Base-by-base conservation (phyloP, 1,140 invertebrate genomes). In the Cyrtorhinus lividipennis region DNA sequence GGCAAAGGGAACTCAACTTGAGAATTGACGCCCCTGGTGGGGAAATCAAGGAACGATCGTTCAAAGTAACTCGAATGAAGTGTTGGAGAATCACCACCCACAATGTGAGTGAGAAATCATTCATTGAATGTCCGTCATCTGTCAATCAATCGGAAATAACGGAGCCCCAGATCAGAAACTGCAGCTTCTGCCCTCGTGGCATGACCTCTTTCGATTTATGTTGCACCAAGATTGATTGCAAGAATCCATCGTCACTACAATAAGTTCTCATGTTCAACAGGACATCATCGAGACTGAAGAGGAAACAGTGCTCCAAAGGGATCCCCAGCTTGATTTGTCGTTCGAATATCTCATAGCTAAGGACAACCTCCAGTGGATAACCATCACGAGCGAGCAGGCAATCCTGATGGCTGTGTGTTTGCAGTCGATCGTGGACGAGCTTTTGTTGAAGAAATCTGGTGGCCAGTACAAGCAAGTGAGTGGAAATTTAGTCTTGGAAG, bases 281-380 rank as follows among this genome's bases (percentile, higher is more conserved):
- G 60, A 64, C 48, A 61, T 45, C 23, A 66, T 38, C 30, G 62
- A 67, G 20, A 60, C 48, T 20, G 57, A 64, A 23, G 56, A 64
- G 62, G 62, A 66, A 23, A 59, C 63, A 20, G 62, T 59, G 2
- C 20, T 61, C 1, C 57, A 60, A 23, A 62, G 57, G 24, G 58
- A 59, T 13, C 68, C 73, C 15, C 66, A 73, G 56, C 76, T 91
- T 64, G 91, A 97, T 73, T 74, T 98, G 15, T 92, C 92, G 0
- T 96, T 97, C 77, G 94, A 98, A 77, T 98, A 98, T 79, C 78
- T 97, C 15, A 84, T 95, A 74, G 84, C 85, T n/a, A 92, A 88
- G 75, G 90, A 95, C 70, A 86, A 86, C 56, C 75, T 97, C 58
- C 85, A 92, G 68, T 96, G 93, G 94, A 86, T 98, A 25, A 93